Percentiles rank a stretch among this genome's conserved stretches.
These are phyloP conservation scores for Xylocampa areola DNA, from an alignment of 2,888 invertebrate species.

Conservation along the genomic window DNA sequence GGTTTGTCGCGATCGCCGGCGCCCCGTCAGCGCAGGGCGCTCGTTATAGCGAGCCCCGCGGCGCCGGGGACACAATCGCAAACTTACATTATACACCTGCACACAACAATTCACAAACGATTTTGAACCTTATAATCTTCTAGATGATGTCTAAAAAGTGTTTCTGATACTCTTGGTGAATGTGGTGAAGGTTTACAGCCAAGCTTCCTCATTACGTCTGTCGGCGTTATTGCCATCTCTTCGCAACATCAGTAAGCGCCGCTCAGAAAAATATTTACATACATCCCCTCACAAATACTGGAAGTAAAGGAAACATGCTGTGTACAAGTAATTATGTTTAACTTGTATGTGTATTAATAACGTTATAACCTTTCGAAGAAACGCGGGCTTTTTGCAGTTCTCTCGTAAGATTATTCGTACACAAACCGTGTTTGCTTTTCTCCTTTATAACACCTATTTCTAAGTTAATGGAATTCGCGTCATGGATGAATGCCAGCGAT, in stretches of 20 bases:
- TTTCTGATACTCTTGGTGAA: constrained; percentile 42
- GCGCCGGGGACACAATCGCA: constrained; percentile 71
- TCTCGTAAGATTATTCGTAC: constrained; percentile 25
- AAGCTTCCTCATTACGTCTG: constrained; percentile 84
- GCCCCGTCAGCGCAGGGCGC: constrained; percentile 74
- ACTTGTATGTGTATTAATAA: constrained; percentile 68
- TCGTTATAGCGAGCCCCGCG: constrained; percentile 84
- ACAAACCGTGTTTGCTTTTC: constrained; percentile 34
- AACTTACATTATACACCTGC: constrained; percentile 70
- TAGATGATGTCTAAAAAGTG: constrained; percentile 37
- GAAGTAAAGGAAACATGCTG: constrained; percentile 61
- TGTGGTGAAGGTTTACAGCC: constrained; percentile 71
- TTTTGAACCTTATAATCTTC: constrained; percentile 69
- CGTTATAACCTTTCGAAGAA: constrained; percentile 61
- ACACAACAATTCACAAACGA: constrained; percentile 62
- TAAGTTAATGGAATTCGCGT: constrained; percentile 42
- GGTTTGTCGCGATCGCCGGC: constrained; percentile 73
- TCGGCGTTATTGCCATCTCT: constrained; percentile 81
- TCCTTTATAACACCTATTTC: constrained; percentile 44
- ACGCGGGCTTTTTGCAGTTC: constrained; percentile 49
- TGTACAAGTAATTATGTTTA: constrained; percentile 66
- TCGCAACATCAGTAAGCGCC: constrained; percentile 80
- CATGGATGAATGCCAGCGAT: constrained; percentile 25
- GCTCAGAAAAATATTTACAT: constrained; percentile 85
- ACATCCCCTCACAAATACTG: constrained; percentile 77